Conservation (phyloP, 2,888 invertebrate genomes). For the Pristionchus mayeri region DNA sequence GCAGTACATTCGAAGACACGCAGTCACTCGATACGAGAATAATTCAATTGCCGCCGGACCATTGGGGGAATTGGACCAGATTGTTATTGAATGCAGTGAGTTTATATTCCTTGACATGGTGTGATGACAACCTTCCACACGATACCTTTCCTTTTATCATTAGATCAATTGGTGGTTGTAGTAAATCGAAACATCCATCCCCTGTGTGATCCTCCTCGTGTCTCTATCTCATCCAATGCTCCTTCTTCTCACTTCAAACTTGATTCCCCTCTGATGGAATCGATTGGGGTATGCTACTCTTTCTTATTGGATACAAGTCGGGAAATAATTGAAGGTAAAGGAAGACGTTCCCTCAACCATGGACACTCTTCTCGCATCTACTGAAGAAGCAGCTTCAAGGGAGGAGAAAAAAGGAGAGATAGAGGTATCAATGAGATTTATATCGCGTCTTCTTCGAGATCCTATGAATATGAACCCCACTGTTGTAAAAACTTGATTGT, state of each 20-base stretch:
- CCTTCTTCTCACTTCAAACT: not conserved
- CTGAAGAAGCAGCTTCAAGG: conserved; percentile 13
- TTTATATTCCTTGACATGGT: not conserved
- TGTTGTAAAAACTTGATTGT: no score
- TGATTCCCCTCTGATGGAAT: not conserved
- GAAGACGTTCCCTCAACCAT: not conserved
- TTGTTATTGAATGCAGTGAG: conserved; percentile 37
- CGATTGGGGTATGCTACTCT: not conserved
- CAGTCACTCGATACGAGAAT: conserved; percentile 57
- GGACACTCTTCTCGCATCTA: conserved; percentile 22
- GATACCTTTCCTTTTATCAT: not conserved
- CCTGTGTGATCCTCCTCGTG: conserved; percentile 14
- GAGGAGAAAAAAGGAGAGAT: not conserved
- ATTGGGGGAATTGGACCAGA: conserved; percentile 51
- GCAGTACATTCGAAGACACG: conserved; percentile 63
- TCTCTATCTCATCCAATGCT: not conserved
- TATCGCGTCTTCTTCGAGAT: no score
- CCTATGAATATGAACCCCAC: no score
- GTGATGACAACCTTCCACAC: no score
- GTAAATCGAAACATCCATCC: conserved; percentile 25
- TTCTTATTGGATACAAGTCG: not conserved
- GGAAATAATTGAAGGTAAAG: not conserved
- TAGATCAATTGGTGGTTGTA: not conserved
- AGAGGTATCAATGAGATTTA: not conserved
- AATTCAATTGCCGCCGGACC: conserved; percentile 53